phyloP scores from a whole-genome alignment of 2,113 vertebrate genomes.

The Chloropsis hardwickii region DNA sequence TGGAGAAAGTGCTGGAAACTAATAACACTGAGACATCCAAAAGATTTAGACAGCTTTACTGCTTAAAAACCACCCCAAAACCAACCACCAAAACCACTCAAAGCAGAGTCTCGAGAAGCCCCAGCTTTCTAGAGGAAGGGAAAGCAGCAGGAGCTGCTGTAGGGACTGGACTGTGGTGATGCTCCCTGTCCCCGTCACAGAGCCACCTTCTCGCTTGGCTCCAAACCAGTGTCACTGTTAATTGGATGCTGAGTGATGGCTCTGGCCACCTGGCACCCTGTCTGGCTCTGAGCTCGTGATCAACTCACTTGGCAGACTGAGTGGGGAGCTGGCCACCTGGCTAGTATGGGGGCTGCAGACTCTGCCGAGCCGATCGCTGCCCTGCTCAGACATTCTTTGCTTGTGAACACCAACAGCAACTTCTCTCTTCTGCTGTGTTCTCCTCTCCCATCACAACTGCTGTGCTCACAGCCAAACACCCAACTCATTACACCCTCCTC shows the following conservation, averaged over 20 bases:
- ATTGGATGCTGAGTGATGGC: slow-evolving; percentile 42
- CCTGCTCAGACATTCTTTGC: background rate
- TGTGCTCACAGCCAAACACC: background rate
- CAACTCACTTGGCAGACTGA: slow-evolving; percentile 21
- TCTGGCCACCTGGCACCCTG: slow-evolving; percentile 65
- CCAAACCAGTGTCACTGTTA: background rate
- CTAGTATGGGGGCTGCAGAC: background rate
- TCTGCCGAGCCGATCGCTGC: background rate
- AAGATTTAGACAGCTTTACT: background rate
- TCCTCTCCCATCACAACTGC: background rate
- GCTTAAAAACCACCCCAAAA: background rate
- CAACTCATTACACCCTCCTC: background rate
- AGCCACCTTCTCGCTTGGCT: background rate
- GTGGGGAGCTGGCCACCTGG: slow-evolving; percentile 62
- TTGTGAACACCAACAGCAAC: background rate
- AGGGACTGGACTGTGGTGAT: accelerated
- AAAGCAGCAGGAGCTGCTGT: background rate
- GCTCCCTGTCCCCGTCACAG: background rate
- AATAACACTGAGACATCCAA: background rate
- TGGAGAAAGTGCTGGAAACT: background rate
- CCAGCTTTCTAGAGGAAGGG: background rate
- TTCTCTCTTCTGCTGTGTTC: background rate
- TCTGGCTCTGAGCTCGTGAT: slow-evolving; percentile 30
- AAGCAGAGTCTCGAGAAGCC: background rate
- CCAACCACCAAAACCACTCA: background rate